phyloP scores from a whole-genome alignment of 2,888 invertebrate genomes.

The Gryllus longicercus region DNA sequence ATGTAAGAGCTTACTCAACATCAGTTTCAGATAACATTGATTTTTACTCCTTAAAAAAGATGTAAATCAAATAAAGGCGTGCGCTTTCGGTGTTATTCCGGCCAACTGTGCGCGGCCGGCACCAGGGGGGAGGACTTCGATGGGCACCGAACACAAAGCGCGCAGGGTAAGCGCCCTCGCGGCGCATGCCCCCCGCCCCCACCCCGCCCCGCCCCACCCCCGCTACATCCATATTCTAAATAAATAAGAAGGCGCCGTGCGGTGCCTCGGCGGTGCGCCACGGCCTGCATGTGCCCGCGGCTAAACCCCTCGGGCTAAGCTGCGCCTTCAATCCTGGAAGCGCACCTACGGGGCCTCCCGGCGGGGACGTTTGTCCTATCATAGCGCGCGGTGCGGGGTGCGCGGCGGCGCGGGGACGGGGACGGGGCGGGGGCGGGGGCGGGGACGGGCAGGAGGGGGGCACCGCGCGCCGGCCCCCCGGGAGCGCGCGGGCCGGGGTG shows the following conservation, averaged over 20 bases:
- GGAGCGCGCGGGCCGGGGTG: not conserved
- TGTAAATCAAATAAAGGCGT: no score
- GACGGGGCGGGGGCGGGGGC: not conserved
- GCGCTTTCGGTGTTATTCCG: no score
- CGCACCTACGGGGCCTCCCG: not conserved
- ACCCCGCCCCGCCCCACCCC: not conserved
- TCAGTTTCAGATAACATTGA: no score
- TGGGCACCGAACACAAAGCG: no score
- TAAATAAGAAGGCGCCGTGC: not conserved
- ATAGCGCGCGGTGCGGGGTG: not conserved
- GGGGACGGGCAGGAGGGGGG: not conserved
- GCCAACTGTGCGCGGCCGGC: no score
- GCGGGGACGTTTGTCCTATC: not conserved
- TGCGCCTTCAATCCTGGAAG: slow-evolving; percentile 5
- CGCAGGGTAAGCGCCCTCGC: not conserved
- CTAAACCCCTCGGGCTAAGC: not conserved
- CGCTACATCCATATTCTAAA: not conserved
- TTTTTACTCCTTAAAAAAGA: no score
- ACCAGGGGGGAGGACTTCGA: no score
- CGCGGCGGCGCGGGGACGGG: not conserved
- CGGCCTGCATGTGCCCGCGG: not conserved
- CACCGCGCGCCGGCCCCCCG: not conserved
- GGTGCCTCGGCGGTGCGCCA: not conserved
- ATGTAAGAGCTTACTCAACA: no score
- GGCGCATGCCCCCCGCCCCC: not conserved